These are phyloP conservation scores for Cabera pusaria DNA, from an alignment of 2,888 invertebrate species.

Conservation along the genomic window DNA sequence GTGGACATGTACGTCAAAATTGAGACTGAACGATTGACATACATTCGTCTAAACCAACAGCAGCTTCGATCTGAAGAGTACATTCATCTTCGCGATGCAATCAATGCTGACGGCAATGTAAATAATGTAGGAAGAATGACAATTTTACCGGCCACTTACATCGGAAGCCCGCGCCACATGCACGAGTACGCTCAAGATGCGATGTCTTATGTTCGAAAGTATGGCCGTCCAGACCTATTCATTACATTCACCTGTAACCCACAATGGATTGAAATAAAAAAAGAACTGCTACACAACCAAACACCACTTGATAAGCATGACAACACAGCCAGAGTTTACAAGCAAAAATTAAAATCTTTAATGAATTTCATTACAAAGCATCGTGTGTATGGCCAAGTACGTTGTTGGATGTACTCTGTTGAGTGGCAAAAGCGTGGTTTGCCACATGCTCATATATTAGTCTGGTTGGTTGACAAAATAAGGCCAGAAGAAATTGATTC, in stretches of 20 bases:
- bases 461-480: constrained; percentile 31
- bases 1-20: constrained; percentile 30
- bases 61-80: constrained; percentile 27
- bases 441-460: constrained; percentile 23
- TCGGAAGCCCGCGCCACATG: constrained; percentile 24
- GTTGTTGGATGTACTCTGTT: constrained; percentile 18
- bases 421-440: constrained; percentile 26
- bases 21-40: constrained; percentile 25
- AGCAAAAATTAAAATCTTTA: constrained; percentile 28
- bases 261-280: constrained; percentile 5
- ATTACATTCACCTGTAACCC: constrained; percentile 22
- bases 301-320: constrained; percentile 21
- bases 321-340: constrained; percentile 29
- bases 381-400: constrained; percentile 18
- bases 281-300: constrained; percentile 15
- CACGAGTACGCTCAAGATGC: constrained; percentile 36
- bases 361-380: constrained; percentile 27
- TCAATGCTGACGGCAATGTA: constrained; percentile 20
- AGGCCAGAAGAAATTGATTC: constrained; percentile 31
- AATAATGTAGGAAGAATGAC: constrained; percentile 15
- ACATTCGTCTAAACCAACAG: constrained; percentile 21
- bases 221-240: constrained; percentile 37
- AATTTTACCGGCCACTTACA: constrained; percentile 18
- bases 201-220: constrained; percentile 42
- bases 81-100: constrained; percentile 32